Evolutionary conservation across 2,113 vertebrate genomes (phyloP).

Genomic region (Sinocyclocheilus anshuiensis): DNA sequence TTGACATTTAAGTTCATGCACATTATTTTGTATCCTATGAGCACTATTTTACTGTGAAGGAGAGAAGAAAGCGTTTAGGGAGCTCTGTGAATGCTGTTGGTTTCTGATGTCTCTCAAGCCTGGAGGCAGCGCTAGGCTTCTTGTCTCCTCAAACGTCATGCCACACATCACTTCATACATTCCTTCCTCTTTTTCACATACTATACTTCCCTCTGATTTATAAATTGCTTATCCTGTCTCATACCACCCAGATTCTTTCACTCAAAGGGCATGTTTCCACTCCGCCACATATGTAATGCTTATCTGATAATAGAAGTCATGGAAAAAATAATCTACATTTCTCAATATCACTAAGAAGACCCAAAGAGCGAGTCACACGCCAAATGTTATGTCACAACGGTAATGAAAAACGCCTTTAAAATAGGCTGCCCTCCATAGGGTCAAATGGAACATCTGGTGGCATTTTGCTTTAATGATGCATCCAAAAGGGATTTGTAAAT

Average conservation of each 20-base stretch:
- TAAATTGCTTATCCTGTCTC: background rate
- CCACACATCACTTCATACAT: slow-evolving; percentile 19
- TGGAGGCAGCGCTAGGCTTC: background rate
- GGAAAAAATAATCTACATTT: background rate
- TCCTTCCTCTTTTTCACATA: background rate
- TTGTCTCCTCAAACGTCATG: slow-evolving; percentile 20
- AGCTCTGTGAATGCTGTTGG: background rate
- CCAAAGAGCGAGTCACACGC: background rate
- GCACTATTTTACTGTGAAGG: background rate
- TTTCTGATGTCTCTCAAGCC: background rate
- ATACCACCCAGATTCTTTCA: background rate
- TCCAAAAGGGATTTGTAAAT: slow-evolving; percentile 36
- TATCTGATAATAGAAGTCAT: background rate
- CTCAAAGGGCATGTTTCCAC: background rate
- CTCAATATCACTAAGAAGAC: background rate
- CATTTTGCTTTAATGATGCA: slow-evolving; percentile 41
- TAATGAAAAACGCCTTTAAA: slow-evolving; percentile 16
- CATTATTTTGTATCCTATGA: background rate
- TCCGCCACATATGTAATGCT: background rate
- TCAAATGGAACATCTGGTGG: slow-evolving; percentile 44
- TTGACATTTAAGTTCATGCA: background rate
- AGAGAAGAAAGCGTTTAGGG: background rate
- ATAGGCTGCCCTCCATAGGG: background rate
- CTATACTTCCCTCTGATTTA: background rate
- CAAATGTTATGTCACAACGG: slow-evolving; percentile 1